phyloP scores from a whole-genome alignment of 2,797 vertebrate species.

The Argentina silus region DNA sequence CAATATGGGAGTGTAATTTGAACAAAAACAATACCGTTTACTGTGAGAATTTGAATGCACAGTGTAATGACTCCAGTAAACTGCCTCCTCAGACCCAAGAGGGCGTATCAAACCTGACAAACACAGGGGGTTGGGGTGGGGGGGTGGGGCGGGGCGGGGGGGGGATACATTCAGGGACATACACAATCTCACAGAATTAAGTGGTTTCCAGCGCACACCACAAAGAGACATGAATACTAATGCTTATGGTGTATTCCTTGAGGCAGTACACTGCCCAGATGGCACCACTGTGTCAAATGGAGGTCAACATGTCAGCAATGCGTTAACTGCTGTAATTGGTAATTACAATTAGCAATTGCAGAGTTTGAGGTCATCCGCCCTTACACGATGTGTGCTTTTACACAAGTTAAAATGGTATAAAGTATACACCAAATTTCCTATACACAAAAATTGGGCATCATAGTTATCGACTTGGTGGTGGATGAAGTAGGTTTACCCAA shows the following conservation, averaged over 20 bases:
- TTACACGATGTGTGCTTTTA: too few species aligned
- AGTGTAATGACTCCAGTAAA: neutral
- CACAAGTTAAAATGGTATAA: too few species aligned
- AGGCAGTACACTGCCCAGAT: slow-evolving; percentile 31
- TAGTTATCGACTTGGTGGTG: too few species aligned
- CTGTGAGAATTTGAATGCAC: neutral
- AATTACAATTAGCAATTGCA: slow-evolving; percentile 14
- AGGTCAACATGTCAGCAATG: slow-evolving; percentile 46
- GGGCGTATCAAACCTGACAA: neutral
- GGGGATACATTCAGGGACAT: slow-evolving; percentile 1
- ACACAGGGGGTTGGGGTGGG: slow-evolving; percentile 25
- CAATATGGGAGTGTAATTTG: neutral
- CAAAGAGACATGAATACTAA: slow-evolving; percentile 35
- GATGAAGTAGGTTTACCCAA: too few species aligned
- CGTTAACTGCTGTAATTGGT: slow-evolving; percentile 33
- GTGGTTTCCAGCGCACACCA: slow-evolving; percentile 4
- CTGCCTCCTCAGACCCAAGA: neutral
- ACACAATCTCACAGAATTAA: slow-evolving; percentile 11
- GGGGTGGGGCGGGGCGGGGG: slow-evolving; percentile 33
- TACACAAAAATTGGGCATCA: too few species aligned
- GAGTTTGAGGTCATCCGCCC: slow-evolving; percentile 20
- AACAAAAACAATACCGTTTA: neutral
- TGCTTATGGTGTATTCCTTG: slow-evolving; percentile 11
- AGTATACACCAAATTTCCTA: too few species aligned
- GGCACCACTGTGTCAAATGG: slow-evolving; percentile 24